Evolutionary conservation across 1,140 invertebrate genomes (phyloP).

Genomic region (Polypedilum pembai): DNA sequence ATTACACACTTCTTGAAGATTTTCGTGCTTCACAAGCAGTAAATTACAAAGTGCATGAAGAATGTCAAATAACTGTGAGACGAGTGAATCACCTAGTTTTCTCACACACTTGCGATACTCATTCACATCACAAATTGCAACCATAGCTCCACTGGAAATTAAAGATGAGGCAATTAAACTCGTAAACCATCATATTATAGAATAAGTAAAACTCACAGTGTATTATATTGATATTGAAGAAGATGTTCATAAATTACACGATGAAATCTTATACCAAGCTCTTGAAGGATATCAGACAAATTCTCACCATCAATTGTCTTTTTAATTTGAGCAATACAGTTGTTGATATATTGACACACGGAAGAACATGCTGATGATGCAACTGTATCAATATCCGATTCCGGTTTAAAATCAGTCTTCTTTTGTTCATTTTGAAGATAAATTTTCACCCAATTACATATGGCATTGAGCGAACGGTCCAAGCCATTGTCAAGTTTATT

Average conservation of each 20-base stretch:
- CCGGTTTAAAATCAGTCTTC: constrained; percentile 93
- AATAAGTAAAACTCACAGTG: constrained; percentile 50
- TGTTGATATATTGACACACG: constrained; percentile 77
- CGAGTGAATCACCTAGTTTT: constrained; percentile 62
- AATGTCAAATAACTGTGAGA: constrained; percentile 85
- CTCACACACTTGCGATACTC: constrained; percentile 82
- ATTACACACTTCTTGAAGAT: constrained; percentile 89
- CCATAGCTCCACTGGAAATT: constrained; percentile 71
- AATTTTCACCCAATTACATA: constrained; percentile 85
- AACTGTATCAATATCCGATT: constrained; percentile 72
- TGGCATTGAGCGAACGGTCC: constrained; percentile 78
- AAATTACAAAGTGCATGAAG: constrained; percentile 93
- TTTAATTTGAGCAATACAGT: constrained; percentile 69
- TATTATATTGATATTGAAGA: constrained; percentile 91
- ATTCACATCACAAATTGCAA: constrained; percentile 96
- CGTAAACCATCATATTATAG: constrained; percentile 29
- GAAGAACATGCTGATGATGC: constrained; percentile 73
- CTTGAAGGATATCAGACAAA: constrained; percentile 73
- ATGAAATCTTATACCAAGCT: constrained; percentile 86
- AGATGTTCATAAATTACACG: constrained; percentile 93
- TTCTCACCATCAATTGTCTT: constrained; percentile 90
- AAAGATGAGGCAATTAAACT: neutral
- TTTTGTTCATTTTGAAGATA: constrained; percentile 90
- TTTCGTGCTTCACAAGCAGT: constrained; percentile 90
- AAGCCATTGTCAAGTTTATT: constrained; percentile 84